Percentiles rank a stretch among this genome's conserved stretches.
phyloP scores from a whole-genome alignment of 2,113 vertebrate species.

The Actenoides hombroni region DNA sequence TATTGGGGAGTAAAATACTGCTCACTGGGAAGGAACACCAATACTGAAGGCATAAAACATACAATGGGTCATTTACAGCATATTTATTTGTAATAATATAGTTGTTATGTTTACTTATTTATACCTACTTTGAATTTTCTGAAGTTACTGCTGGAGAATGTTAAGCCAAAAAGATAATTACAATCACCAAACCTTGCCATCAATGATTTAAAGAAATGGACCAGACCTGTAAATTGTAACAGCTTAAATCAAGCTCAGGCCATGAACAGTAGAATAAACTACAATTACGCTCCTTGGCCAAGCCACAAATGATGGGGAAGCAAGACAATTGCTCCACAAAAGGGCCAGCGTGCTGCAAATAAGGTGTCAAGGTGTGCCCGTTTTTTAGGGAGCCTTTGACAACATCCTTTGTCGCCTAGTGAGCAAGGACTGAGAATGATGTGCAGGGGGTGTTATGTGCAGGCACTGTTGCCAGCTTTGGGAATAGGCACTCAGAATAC shows the following conservation, averaged over 20 bases:
- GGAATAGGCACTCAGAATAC: not conserved
- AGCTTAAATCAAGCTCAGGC: not conserved
- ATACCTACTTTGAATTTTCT: constrained; percentile 8
- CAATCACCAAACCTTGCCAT: not conserved
- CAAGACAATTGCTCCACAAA: not conserved
- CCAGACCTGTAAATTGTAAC: not conserved
- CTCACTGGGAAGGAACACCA: not conserved
- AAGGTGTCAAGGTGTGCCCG: not conserved
- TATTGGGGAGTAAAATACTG: not conserved
- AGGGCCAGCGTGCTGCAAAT: not conserved
- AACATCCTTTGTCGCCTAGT: not conserved
- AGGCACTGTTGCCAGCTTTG: not conserved
- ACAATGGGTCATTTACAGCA: not conserved
- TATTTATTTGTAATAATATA: not conserved
- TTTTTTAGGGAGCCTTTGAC: not conserved
- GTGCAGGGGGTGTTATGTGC: fast-evolving
- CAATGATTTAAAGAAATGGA: not conserved
- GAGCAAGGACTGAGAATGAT: not conserved
- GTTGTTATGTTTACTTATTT: not conserved
- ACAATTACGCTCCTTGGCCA: not conserved
- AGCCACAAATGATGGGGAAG: not conserved
- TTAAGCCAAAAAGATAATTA: not conserved
- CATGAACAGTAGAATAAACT: not conserved
- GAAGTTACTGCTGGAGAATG: not conserved
- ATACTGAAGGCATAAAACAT: not conserved